Percentiles rank a stretch among this genome's conserved stretches.
These are phyloP conservation scores for Cryptoleucopteryx plumbea DNA, from an alignment of 2,113 vertebrate species.

Conservation along the genomic window DNA sequence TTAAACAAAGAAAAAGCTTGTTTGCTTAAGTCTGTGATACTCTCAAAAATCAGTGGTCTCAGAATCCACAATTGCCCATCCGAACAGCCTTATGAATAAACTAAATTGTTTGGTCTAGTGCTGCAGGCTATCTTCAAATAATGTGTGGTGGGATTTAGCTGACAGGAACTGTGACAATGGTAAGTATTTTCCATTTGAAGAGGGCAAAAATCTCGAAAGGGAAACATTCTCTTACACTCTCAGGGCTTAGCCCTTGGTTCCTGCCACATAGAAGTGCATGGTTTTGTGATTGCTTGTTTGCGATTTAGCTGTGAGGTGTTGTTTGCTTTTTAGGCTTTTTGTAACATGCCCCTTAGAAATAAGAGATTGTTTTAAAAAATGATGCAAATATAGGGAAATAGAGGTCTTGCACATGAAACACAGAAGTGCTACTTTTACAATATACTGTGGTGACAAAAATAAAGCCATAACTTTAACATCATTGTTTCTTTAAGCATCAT, in stretches of 20 bases:
- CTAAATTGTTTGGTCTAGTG: background rate
- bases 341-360: background rate
- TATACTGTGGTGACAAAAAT: background rate
- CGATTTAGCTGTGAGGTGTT: background rate
- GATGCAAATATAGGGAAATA: background rate
- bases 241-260: background rate
- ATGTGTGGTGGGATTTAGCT: background rate
- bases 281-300: background rate
- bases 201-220: background rate
- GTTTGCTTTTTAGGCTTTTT: background rate
- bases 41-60: background rate
- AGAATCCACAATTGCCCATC: background rate
- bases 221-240: background rate
- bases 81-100: background rate
- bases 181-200: background rate
- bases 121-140: background rate
- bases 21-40: background rate
- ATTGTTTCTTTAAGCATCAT: background rate
- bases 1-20: background rate
- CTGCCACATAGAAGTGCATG: background rate
- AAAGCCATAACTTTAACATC: background rate
- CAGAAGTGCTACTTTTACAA: background rate
- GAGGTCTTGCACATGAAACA: background rate
- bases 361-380: background rate
- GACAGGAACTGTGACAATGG: background rate